Evolutionary conservation across 1,140 invertebrate species (phyloP), one percentile per base, ranked within the genome.

Genomic region (Drosophila saltans): DNA sequence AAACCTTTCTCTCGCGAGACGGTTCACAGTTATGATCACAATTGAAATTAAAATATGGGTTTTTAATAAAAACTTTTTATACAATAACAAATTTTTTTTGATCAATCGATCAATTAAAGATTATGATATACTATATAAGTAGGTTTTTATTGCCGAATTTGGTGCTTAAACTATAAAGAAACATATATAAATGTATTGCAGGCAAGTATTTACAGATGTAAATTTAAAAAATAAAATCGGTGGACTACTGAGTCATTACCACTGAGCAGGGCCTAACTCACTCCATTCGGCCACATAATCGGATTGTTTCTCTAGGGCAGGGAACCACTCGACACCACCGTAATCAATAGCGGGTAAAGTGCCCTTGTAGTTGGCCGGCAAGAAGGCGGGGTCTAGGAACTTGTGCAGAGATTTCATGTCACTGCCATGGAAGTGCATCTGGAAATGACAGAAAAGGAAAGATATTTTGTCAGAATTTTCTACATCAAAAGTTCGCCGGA

Each of bases 351-450:
- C 94, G 1, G 96, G 96, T 85, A 95, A 93, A 1, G 93, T 93
- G 2, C 96, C 96, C 9, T 96, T 92, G 78, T 95, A 95, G 59
- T 93, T 94, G 91, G 95, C 94, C 8, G 96, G 96, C 52, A 97
- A 92, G 80, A 94, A 93, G 21, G 94, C 94, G 0, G 96, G 95
- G 9, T 94, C 92, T 6, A 97, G 94, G 90, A 97, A 95, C 76
- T 96, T 94, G 74, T 97, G 96, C 6, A 97, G 92, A 21, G 95
- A 96, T 66, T 94, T 94, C 93, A 95, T 94, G 78, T 97, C 94
- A 40, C 93, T 93, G 1, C 96, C 96, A 91, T 97, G 96, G 92
- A 97, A 96, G 91, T 94, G 96, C 77, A 97, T 94, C 91, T 98
- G 96, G 0, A 97, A 93, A 2, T 94, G 95, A 11, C 7, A 93